Base-by-base conservation (phyloP, 2,113 vertebrate species). In the Notarius lentiginosus region DNA sequence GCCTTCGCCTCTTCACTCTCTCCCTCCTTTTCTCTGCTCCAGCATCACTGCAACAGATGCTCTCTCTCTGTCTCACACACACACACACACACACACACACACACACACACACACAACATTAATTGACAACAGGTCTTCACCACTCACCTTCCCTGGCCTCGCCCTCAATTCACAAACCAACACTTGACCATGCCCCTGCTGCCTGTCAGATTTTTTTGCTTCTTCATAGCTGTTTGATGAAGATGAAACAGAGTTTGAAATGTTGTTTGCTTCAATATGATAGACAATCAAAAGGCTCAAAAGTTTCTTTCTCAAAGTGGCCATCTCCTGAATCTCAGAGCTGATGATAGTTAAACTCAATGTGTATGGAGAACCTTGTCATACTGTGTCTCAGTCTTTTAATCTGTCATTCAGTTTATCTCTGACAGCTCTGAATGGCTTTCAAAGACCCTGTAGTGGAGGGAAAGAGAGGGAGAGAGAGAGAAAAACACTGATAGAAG, bases 351-450 rank as follows among this genome's bases (percentile, higher is more conserved):
- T 84, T 92, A 63, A 89, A 92, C 84, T 96, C 95, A 95, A 90
- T 93, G 89, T 56, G 88, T 87, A 87, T 89, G 88, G 91, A 72
- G 88, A 89, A 92, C 88, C 87, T 83, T 91, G 91, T 94, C 95
- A 93, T 55, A 90, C 94, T 93, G 94, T 94, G 94, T 95, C 94
- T 94, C 91, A 89, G 91, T 93, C 94, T 41, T 88, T 73, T 90
- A 91, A 92, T 94, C 92, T 92, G 89, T 92, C 89, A 92, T 94
- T 92, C 91, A 92, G 93, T 88, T 94, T 96, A 95, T 95, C 95
- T 94, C 91, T 91, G 93, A 41, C 79, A 80, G 18, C 79, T 77
- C 92, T 91, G 92, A 92, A 89, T 95, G 93, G 95, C 94, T 73
- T 88, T 90, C 83, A 60, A 88, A 84, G 90, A 89, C 94, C 96